Conservation (phyloP, 1,140 invertebrate genomes). For the Trichogramma pretiosum region DNA sequence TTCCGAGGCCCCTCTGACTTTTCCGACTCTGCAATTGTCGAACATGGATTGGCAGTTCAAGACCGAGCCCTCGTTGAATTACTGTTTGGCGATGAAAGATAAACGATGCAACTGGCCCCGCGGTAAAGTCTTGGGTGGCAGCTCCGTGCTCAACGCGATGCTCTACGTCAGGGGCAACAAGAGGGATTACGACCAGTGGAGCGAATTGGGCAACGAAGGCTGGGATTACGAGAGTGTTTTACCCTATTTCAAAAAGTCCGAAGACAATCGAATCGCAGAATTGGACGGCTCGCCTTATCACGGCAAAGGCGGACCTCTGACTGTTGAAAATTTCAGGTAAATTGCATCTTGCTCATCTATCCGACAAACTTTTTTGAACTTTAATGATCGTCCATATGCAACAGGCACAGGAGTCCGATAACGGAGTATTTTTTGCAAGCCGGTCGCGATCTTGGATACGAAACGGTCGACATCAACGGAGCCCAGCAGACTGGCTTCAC, state of each 20-base stretch:
- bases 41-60: conserved; percentile 72
- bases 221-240: conserved; percentile 72
- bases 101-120: conserved; percentile 61
- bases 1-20: conserved; percentile 65
- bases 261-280: conserved; percentile 59
- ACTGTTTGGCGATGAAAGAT: conserved; percentile 56
- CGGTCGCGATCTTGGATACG: conserved; percentile 61
- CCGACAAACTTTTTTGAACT: too few species aligned
- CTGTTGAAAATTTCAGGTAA: conserved; percentile 46
- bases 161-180: conserved; percentile 78
- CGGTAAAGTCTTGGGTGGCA: conserved; percentile 73
- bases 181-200: conserved; percentile 78
- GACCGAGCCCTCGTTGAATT: conserved; percentile 60
- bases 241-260: conserved; percentile 71
- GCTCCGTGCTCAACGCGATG: conserved; percentile 80
- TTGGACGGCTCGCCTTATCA: conserved; percentile 56
- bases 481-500: conserved; percentile 64
- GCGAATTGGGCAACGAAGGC: conserved; percentile 56
- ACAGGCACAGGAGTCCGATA: conserved; percentile 52
- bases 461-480: conserved; percentile 65
- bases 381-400: too few species aligned
- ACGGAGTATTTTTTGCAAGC: conserved; percentile 58
- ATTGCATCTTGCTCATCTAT: not conserved
- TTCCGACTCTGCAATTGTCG: conserved; percentile 62
- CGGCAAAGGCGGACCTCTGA: conserved; percentile 56